Evolutionary conservation across 1,140 invertebrate genomes (phyloP), one percentile per base, ranked within the genome.

Genomic region (Portunus trituberculatus): DNA sequence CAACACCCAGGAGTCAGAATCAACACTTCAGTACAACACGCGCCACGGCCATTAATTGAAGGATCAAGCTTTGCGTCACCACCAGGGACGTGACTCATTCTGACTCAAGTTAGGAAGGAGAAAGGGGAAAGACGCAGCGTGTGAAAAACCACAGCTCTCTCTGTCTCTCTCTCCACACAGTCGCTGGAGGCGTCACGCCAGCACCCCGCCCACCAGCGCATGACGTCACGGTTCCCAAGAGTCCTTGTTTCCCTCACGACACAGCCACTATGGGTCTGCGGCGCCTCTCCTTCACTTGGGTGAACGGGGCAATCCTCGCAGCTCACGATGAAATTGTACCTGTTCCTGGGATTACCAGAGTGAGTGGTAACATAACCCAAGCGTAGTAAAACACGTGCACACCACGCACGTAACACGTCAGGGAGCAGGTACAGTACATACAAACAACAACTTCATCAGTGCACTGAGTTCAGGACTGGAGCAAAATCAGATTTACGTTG

Each of bases 211-310:
- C 67, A 76, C 67, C 67, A 25, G 67, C 67, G 67, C 67, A n/a
- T 76, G 67, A 76, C 67, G 67, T 76, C 67, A 76, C 67, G 67
- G 20, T 76, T 76, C 67, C 67, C 67, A 76, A n/a, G 67, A 76
- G 67, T 76, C 67, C 67, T 76, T n/a, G 67, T n/a, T n/a, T 76
- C 67, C 67, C 25, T n/a, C 67, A n/a, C 67, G 67, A 76, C 67
- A 76, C 20, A n/a, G 67, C 12, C 20, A 8, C 67, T 20, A 25
- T 3, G 67, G 67, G 3, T 20, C 67, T 76, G 20, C 67, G 4
- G 25, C 8, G 20, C 67, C 67, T 76, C n/a, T 12, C 67, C 52
- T 20, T 12, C 12, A 12, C 3, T 12, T 59, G 52, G 52, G 16
- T 59, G 16, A 59, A 20, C 52, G 52, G 52, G 52, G 52, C 0